A percentile compares a stretch with the other conserved stretches of the same genome.
These are phyloP conservation scores for Chloroceryle aenea DNA, from an alignment of 2,113 vertebrate species.

Conservation along the genomic window DNA sequence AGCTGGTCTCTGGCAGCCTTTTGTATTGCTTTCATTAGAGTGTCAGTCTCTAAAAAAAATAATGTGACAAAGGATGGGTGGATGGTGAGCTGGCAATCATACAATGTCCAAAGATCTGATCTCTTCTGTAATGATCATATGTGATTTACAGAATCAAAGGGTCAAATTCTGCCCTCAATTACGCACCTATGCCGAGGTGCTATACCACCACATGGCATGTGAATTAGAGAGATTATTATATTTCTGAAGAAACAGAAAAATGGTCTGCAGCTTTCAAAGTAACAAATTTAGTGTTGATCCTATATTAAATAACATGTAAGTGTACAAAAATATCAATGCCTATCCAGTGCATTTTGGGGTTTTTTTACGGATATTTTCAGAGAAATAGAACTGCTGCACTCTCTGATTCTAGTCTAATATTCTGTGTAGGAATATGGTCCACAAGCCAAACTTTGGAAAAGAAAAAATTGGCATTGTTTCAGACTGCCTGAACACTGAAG, in stretches of 20 bases:
- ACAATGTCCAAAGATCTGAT: conserved; percentile 56
- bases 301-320: conserved; percentile 27
- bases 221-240: conserved; percentile 57
- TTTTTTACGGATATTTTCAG: neutral
- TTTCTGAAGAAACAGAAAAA: conserved; percentile 45
- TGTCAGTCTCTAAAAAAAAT: conserved; percentile 61
- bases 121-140: conserved; percentile 51
- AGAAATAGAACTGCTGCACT: neutral
- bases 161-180: conserved; percentile 68
- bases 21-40: conserved; percentile 72
- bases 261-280: neutral
- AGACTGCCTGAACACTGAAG: neutral
- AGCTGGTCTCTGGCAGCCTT: conserved; percentile 66
- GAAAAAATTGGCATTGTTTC: neutral
- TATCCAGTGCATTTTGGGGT: neutral
- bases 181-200: conserved; percentile 50
- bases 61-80: conserved; percentile 65
- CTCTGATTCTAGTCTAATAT: neutral
- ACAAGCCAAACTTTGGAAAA: neutral
- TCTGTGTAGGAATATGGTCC: neutral
- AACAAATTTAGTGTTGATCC: conserved; percentile 12
- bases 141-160: conserved; percentile 69
- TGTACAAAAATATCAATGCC: neutral
- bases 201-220: conserved; percentile 19
- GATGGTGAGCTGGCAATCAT: conserved; percentile 65